Evolutionary conservation across 1,140 invertebrate species (phyloP), one percentile per base, ranked within the genome.

Genomic region (Ditylenchus dipsaci): DNA sequence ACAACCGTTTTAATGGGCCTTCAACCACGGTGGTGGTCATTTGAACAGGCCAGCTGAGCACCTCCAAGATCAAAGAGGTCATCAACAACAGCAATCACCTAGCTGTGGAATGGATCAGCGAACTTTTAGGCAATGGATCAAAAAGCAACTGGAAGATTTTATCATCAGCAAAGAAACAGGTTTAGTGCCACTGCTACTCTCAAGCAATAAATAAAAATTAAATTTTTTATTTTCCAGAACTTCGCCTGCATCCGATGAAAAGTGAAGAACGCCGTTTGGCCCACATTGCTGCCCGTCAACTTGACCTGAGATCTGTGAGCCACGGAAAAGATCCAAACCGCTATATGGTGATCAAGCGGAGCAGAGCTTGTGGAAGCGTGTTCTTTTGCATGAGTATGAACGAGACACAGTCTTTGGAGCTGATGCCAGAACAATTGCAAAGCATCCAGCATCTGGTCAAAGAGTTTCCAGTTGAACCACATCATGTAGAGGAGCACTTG

Each of bases 301-400:
- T 65, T 3, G 63, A 65, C 21, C 57, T 65, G n/a, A 23, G 63
- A n/a, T 65, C 63, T n/a, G 61, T 65, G 21, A 65, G 63, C 19
- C 42, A 65, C 19, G 63, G 63, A 1, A 65, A 61, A n/a, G 63
- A 65, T 7, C 63, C 63, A 1, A 63, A 65, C 27, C 63, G 63
- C 3, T 65, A 60, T 29, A 65, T 65, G 63, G 33, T 65, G n/a
- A 65, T 65, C 19, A 65, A 23, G 42, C 29, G 63, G 26, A 23
- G 19, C 21, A n/a, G 38, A 17, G 11, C 63, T 21, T 38, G 63
- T 29, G 63, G 17, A 23, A 56, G 38, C 19, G n/a, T 63, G 5
- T 63, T 65, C 33, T 65, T 29, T 30, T 61, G 19, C 29, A 61
- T 30, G 63, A 23, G 21, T 56, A 63, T 65, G 23, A 65, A 65